Conservation (phyloP, 2,888 invertebrate genomes). For the Cephus nigrinus region DNA sequence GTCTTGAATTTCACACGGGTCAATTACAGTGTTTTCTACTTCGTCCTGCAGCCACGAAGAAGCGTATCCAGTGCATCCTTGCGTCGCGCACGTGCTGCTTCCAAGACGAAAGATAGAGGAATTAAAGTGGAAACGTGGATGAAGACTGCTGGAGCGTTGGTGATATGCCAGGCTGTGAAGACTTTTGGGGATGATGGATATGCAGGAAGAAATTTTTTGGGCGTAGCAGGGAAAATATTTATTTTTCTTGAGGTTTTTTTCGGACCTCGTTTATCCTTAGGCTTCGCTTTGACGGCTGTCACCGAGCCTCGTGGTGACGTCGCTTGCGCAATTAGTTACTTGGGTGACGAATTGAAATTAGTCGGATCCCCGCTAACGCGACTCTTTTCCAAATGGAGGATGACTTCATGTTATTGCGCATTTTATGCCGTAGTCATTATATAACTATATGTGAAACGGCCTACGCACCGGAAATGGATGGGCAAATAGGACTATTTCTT, state of each 20-base stretch:
- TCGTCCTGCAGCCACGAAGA: neutral
- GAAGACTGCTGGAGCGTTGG: neutral
- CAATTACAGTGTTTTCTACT: slow-evolving; percentile 31
- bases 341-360: neutral
- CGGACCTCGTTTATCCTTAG: neutral
- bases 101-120: neutral
- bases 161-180: too few species aligned
- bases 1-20: slow-evolving; percentile 40
- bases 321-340: neutral
- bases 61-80: neutral
- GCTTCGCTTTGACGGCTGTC: neutral
- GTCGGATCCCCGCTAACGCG: neutral
- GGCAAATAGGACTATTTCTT: neutral
- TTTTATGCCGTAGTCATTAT: neutral
- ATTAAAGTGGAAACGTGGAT: too few species aligned
- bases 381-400: neutral
- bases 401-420: neutral
- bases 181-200: neutral
- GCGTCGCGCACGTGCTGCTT: neutral
- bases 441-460: neutral
- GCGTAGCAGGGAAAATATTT: neutral
- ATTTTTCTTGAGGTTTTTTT: too few species aligned
- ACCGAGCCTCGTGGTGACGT: neutral
- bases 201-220: neutral
- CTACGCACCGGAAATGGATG: neutral